Evolutionary conservation across 2,888 invertebrate species (phyloP), one percentile per base, ranked within the genome.

Genomic region (Urechis unicinctus): DNA sequence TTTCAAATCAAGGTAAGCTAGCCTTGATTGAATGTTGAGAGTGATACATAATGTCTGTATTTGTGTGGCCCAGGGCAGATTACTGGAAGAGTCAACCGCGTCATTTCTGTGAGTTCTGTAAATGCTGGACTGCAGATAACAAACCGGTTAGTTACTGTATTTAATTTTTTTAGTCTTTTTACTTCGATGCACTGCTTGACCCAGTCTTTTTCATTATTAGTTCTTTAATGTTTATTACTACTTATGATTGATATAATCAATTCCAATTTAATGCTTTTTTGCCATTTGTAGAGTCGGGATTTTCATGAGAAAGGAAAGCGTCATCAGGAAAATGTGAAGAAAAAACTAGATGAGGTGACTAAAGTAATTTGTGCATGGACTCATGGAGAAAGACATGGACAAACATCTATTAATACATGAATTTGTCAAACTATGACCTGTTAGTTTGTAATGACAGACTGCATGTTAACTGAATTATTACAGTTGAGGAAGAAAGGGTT

Each of bases 91-190:
- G 96, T 26, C 89, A 92, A 72, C 91, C 90, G 0, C 85, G 90
- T 61, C 95, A 96, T 78, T 95, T 87, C 78, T 97, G 97, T 75
- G 94, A 96, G 66, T 92, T 93, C 79, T 97, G 97, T 81, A 95
- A 96, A 79, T 95, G 95, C 75, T 97, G 96, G 96, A 89, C 94
- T 69, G 90, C 94, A 53, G 95, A 96, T 78, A 97, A 97, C 75
- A 93, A 91, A 83, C 89, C 93, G 53, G 81, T 82, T 71, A 77
- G 78, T 57, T n/a, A n/a, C n/a, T n/a, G n/a, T n/a, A n/a, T n/a
- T n/a, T n/a, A n/a, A n/a, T 42, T 17, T 9, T 50, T 17, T 13
- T 41, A 42, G 6, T 21, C 6, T 42, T 31, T 5, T 42, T 5
- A 50, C 6, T n/a, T 50, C 6, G 6, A 25, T 25, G n/a, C n/a